Evolutionary conservation across 2,797 vertebrate genomes (phyloP), one percentile per base, ranked within the genome.

Genomic region (Danio choprae): DNA sequence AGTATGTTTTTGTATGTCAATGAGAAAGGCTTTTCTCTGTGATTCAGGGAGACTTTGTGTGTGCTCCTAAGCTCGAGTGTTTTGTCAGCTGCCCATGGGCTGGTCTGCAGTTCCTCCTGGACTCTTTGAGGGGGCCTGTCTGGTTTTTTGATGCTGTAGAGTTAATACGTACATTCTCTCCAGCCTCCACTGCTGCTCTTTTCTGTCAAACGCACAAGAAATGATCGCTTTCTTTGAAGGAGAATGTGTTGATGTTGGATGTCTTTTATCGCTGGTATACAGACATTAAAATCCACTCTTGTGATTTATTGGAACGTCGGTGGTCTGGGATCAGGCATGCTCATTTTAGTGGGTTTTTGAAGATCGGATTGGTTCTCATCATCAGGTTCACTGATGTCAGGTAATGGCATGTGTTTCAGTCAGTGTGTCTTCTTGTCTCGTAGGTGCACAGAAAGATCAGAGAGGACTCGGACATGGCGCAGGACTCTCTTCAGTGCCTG

Each of bases 401-500:
- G 29, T 29, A 73, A 73, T 60, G 5, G 13, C 46, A 50, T 9
- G 2, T 20, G 1, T 46, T 58, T 55, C n/a, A 72, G 7, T 12
- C 16, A 5, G 0, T 60, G 62, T 55, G 51, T 65, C 9, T 44
- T 80, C 16, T 74, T 87, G 90, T 85, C 83, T 86, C 89, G 85
- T 94, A 99, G 98, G 98, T 99, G 79, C 98, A 99, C 94, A 95
- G 96, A 90, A 99, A 99, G 94, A 97, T 98, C 87, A 95, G 98
- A 86, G 97, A 99, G 91, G 98, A 99, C 90, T 97, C 97, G 0
- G 98, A 99, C 93, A 99, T 99, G 98, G 98, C 98, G 77, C 97
- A 99, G 93, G 98, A 99, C 89, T 98, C 98, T 1, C 93, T 99
- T 75, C 98, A 99, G 92, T 99, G 98, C 88, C 92, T 99, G 89